Conservation (phyloP, 2,797 vertebrate genomes). For the Microcaecilia unicolor region DNA sequence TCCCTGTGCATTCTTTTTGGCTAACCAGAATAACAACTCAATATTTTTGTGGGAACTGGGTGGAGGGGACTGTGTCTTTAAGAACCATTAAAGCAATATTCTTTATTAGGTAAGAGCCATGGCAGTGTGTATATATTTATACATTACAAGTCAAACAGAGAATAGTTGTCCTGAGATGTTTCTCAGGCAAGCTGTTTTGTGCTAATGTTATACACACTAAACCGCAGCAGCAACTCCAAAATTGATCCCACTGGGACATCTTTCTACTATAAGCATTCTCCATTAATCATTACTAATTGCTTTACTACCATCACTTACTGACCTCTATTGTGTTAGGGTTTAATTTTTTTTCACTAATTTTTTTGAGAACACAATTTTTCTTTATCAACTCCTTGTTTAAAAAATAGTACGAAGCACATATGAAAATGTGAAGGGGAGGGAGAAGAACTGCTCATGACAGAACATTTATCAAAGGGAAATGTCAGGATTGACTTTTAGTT, state of each 20-base stretch:
- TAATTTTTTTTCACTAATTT: background rate
- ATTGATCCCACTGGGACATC: constrained; percentile 15
- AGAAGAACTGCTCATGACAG: background rate
- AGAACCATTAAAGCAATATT: no score
- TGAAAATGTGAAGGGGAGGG: background rate
- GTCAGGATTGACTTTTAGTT: background rate
- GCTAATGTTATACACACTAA: no score
- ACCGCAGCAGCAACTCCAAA: constrained; percentile 7
- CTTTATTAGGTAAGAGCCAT: no score
- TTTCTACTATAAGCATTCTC: background rate
- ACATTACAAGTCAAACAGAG: no score
- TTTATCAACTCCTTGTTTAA: no score
- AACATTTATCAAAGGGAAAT: background rate
- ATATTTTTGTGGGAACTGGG: no score
- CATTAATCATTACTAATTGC: background rate
- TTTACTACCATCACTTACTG: background rate
- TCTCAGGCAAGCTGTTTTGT: background rate
- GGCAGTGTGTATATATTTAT: no score
- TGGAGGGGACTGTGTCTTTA: no score
- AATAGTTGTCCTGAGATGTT: no score
- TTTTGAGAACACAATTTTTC: background rate
- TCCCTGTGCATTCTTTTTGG: no score
- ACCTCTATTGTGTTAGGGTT: background rate
- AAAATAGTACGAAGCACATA: no score
- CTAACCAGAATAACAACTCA: no score